Conservation (phyloP, 2,888 invertebrate species). For the Crossocerus cetratus region DNA sequence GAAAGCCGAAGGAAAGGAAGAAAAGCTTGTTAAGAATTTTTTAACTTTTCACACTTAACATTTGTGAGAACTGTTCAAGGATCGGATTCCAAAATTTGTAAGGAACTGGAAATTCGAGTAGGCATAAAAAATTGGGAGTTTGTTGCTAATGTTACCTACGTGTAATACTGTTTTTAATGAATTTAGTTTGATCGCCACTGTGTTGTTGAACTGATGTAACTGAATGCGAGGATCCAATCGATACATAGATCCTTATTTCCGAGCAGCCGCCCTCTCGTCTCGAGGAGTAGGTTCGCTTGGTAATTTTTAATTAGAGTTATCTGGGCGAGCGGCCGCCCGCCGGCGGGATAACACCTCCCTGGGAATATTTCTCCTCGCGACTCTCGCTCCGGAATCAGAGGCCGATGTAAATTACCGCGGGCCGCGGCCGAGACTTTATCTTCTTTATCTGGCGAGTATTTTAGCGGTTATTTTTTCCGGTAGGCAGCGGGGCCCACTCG, state of each 20-base stretch:
- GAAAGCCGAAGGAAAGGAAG: no score
- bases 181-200: no score
- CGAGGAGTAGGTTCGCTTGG: slow-evolving; percentile 15
- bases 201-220: no score
- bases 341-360: slow-evolving; percentile 52
- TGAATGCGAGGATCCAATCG: slow-evolving; percentile 43
- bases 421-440: slow-evolving; percentile 73
- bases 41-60: no score
- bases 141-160: no score
- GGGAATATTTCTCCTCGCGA: slow-evolving; percentile 72
- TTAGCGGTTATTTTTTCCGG: slow-evolving; percentile 75
- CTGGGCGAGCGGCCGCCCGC: slow-evolving; percentile 59
- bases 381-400: slow-evolving; percentile 73
- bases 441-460: slow-evolving; percentile 76
- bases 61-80: no score
- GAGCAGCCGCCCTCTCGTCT: slow-evolving; percentile 7
- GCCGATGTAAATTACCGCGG: slow-evolving; percentile 75
- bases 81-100: no score
- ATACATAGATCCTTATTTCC: slow-evolving; percentile 50
- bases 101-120: no score
- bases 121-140: no score
- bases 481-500: slow-evolving; percentile 41
- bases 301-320: slow-evolving; percentile 77
- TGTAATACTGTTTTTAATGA: no score
- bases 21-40: no score